Evolutionary conservation across 2,888 invertebrate genomes (phyloP).

Genomic region (Chrysina gloriosa): DNA sequence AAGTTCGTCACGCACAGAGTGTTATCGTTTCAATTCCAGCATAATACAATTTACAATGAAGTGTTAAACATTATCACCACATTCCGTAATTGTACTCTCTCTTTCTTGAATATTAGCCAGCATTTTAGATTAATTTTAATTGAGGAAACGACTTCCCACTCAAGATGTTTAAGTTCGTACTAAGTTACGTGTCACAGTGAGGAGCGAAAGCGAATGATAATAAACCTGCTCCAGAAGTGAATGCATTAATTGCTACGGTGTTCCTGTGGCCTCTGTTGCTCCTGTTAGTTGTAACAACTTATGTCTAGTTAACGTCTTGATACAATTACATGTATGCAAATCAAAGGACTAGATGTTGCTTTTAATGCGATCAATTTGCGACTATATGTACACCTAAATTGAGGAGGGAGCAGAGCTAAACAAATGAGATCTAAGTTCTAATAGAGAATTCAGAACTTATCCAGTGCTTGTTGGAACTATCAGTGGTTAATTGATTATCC

Average conservation of each 20-base stretch:
- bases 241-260: constrained; percentile 4
- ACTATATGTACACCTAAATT: not conserved
- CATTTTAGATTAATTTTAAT: not conserved
- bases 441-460: too few species aligned
- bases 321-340: constrained; percentile 26
- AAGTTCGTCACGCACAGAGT: not conserved
- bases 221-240: constrained; percentile 2
- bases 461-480: too few species aligned
- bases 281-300: constrained; percentile 4
- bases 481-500: too few species aligned
- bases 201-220: not conserved
- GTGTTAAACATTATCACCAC: not conserved
- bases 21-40: not conserved
- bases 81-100: not conserved
- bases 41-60: not conserved
- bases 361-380: not conserved
- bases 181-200: not conserved
- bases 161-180: constrained; percentile 1
- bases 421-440: too few species aligned
- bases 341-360: constrained; percentile 15
- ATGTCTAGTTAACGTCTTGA: constrained; percentile 1
- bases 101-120: not conserved
- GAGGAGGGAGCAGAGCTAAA: too few species aligned
- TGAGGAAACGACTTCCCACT: not conserved
- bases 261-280: not conserved